phyloP scores from a whole-genome alignment of 2,113 vertebrate genomes.

The Anthoscopus minutus region DNA sequence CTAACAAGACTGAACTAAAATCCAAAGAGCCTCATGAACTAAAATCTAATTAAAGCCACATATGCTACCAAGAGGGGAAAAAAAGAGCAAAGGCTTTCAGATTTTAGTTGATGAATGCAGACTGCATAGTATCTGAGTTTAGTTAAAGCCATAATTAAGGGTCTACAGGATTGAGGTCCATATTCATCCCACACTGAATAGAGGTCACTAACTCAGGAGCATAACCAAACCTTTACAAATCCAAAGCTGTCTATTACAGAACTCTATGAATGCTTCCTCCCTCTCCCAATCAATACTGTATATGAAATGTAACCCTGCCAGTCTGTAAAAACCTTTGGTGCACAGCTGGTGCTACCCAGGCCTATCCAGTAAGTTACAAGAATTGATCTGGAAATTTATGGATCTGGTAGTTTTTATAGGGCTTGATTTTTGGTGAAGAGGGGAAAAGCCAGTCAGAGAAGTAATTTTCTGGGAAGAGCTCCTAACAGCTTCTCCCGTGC shows the following conservation, averaged over 20 bases:
- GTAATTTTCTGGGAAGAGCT: background rate
- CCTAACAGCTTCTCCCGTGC: background rate
- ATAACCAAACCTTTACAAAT: background rate
- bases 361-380: background rate
- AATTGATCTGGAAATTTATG: accelerated
- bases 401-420: background rate
- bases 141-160: background rate
- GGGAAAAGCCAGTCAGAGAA: background rate
- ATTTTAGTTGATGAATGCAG: background rate
- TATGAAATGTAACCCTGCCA: background rate
- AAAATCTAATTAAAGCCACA: background rate
- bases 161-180: background rate
- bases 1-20: background rate
- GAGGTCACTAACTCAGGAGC: background rate
- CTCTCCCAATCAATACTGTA: background rate
- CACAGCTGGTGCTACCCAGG: background rate
- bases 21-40: background rate
- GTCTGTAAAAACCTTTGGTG: background rate
- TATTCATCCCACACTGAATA: background rate
- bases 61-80: accelerated
- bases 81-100: background rate
- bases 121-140: background rate
- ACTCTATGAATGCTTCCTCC: background rate
- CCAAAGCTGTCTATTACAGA: background rate
- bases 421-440: background rate